These are phyloP conservation scores for Otolemur garnettii DNA, from an alignment of 2,113 vertebrate species.

Conservation along the genomic window DNA sequence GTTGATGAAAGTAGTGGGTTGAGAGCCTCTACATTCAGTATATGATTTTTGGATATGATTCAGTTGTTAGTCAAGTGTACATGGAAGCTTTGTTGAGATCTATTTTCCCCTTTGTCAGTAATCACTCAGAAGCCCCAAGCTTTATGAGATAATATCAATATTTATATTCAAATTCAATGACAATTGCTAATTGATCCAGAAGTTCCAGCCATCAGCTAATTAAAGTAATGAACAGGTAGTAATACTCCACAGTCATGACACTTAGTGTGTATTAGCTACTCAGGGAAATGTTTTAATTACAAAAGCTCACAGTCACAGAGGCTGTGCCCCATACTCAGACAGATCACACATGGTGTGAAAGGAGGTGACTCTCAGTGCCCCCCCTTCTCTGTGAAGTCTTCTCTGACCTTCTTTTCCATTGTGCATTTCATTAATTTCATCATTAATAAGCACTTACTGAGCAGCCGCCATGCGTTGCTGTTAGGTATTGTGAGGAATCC, in stretches of 20 bases:
- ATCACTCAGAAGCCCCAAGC: conserved; percentile 35
- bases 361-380: neutral
- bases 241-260: neutral
- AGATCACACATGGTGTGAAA: neutral
- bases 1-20: neutral
- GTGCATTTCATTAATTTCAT: conserved; percentile 21
- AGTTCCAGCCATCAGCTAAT: neutral
- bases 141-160: conserved; percentile 28
- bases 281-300: neutral
- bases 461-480: neutral
- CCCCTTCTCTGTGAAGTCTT: neutral
- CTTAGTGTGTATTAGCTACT: neutral
- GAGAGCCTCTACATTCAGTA: neutral
- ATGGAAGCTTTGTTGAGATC: conserved; percentile 22
- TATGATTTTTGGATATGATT: conserved; percentile 12
- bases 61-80: conserved; percentile 25
- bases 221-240: neutral
- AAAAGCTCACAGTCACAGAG: neutral
- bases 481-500: neutral
- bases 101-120: conserved; percentile 61
- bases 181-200: conserved; percentile 33
- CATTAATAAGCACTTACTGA: neutral
- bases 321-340: neutral
- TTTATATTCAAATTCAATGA: conserved; percentile 14
- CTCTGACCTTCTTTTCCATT: neutral